Conservation (phyloP, 2,797 vertebrate genomes). For the Ciconia nigra region DNA sequence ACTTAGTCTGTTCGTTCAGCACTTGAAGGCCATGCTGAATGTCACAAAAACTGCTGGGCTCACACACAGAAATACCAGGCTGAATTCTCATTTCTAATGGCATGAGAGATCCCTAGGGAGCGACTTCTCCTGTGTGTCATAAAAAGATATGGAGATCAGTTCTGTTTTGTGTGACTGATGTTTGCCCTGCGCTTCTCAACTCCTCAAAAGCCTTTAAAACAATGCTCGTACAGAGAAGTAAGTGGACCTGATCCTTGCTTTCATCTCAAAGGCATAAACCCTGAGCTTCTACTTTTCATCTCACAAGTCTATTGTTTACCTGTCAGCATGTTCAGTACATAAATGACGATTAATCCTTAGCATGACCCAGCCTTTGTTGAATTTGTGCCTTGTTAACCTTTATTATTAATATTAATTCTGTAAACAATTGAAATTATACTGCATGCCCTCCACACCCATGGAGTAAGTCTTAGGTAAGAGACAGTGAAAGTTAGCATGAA, state of each 20-base stretch:
- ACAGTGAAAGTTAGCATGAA: not conserved
- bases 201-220: not conserved
- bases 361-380: not conserved
- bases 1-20: not conserved
- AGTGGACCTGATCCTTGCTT: not conserved
- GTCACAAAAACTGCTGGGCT: not conserved
- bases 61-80: not conserved
- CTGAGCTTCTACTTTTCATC: not conserved
- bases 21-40: not conserved
- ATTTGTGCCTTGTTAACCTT: constrained; percentile 9
- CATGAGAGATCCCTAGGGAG: not conserved
- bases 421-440: not conserved
- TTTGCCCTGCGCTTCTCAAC: not conserved
- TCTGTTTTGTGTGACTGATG: not conserved
- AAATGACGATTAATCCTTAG: not conserved
- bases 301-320: constrained; percentile 3
- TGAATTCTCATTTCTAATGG: not conserved
- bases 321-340: constrained; percentile 2
- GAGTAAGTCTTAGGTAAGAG: not conserved
- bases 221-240: not conserved
- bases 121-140: not conserved
- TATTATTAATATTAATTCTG: not conserved
- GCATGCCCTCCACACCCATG: not conserved
- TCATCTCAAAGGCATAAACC: not conserved
- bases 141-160: not conserved